Percentiles rank a stretch among this genome's conserved stretches.
These are phyloP conservation scores for Ptychobarbus kaznakovi DNA, from an alignment of 2,797 vertebrate species.

Conservation along the genomic window DNA sequence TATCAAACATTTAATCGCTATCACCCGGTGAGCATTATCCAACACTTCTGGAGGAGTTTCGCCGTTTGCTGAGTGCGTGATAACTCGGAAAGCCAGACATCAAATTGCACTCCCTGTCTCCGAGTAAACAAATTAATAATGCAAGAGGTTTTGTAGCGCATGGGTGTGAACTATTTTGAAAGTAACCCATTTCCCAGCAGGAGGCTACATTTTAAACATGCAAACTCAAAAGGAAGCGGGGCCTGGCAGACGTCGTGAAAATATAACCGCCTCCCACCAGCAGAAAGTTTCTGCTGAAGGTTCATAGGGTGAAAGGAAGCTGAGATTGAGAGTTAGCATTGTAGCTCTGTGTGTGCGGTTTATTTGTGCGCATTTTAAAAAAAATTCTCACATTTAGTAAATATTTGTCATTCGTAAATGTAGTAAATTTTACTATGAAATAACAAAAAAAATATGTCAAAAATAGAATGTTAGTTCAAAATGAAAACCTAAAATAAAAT, in stretches of 20 bases:
- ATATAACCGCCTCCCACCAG: not conserved
- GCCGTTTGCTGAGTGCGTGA: conserved; percentile 36
- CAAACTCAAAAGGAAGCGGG: conserved; percentile 13
- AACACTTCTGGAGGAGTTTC: not conserved
- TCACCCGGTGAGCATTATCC: not conserved
- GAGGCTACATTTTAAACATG: conserved; percentile 51
- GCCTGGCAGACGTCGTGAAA: conserved; percentile 15
- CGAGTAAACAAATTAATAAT: conserved; percentile 67
- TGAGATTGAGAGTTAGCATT: conserved; percentile 3
- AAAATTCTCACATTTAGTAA: not conserved
- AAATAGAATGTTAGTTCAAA: not conserved
- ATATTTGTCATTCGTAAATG: not conserved
- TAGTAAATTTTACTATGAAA: not conserved
- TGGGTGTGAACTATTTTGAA: conserved; percentile 58
- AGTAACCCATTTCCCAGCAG: conserved; percentile 60
- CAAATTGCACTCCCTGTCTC: conserved; percentile 42
- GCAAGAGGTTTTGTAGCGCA: conserved; percentile 58
- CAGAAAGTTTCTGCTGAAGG: not conserved
- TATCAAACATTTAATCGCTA: not conserved
- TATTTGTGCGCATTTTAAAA: not conserved
- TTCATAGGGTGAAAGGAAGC: not conserved
- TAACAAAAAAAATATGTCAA: no score
- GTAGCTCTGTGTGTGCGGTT: not conserved
- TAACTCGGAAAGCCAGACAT: conserved; percentile 43
- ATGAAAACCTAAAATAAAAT: not conserved